Conservation (phyloP, 1,140 invertebrate species). For the Tribolium madens region DNA sequence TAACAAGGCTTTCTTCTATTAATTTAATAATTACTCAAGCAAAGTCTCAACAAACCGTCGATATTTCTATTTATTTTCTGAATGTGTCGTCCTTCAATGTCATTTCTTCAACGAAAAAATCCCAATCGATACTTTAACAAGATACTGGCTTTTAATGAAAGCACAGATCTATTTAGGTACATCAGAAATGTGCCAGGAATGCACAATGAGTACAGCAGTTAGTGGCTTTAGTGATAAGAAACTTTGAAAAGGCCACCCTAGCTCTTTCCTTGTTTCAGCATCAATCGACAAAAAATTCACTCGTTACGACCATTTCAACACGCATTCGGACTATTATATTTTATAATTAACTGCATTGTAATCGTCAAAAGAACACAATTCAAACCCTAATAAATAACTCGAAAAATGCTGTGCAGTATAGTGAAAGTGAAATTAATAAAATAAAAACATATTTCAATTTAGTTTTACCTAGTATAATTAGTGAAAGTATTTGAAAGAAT, state of each 20-base stretch:
- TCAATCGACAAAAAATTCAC: conserved; percentile 30
- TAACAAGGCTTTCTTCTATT: conserved; percentile 27
- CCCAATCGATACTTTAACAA: conserved; percentile 42
- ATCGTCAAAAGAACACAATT: not conserved
- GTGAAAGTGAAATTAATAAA: too few relatives aligned
- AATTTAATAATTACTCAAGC: conserved; percentile 32
- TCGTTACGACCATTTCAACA: conserved; percentile 2
- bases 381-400: not conserved
- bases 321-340: not conserved
- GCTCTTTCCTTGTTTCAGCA: conserved; percentile 40
- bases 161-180: conserved; percentile 45
- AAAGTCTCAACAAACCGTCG: not conserved
- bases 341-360: not conserved
- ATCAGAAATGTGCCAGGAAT: conserved; percentile 46
- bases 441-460: too few relatives aligned
- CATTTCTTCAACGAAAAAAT: conserved; percentile 18
- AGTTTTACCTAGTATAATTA: too few relatives aligned
- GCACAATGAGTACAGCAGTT: conserved; percentile 43
- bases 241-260: conserved; percentile 45
- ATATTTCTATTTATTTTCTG: conserved; percentile 23
- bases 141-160: conserved; percentile 45
- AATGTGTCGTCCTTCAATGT: not conserved
- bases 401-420: too few relatives aligned
- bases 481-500: too few relatives aligned
- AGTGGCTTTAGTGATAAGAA: conserved; percentile 46